phyloP scores from a whole-genome alignment of 2,888 invertebrate genomes.

The Melanophora roralis region DNA sequence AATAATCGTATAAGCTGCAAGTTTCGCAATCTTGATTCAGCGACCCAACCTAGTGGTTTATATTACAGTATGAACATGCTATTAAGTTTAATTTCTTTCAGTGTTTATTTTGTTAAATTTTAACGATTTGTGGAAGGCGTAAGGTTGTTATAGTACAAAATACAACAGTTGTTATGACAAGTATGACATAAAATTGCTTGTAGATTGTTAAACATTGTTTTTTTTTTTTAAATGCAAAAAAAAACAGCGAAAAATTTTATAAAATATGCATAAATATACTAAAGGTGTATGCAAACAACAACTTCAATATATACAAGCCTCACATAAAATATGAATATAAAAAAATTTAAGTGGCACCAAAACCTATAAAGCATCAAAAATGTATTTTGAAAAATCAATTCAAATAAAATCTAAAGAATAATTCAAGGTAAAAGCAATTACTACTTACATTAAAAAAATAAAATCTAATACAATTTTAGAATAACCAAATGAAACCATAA shows the following conservation, averaged over 20 bases:
- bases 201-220: neutral
- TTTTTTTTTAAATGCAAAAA: neutral
- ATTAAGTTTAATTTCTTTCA: neutral
- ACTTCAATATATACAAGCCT: neutral
- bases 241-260: neutral
- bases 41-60: too few relatives aligned
- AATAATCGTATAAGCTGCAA: too few relatives aligned
- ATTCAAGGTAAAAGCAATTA: conserved; percentile 50
- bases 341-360: conserved; percentile 21
- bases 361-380: neutral
- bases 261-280: neutral
- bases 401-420: neutral
- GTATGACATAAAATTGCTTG: conserved; percentile 35
- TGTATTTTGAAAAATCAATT: neutral
- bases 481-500: neutral
- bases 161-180: conserved; percentile 44
- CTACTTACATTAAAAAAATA: conserved; percentile 10
- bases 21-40: too few relatives aligned
- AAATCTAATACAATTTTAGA: neutral
- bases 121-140: conserved; percentile 18
- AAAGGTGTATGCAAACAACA: neutral
- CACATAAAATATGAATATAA: neutral
- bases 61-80: too few relatives aligned
- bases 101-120: conserved; percentile 13
- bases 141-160: conserved; percentile 16